These are phyloP conservation scores for Cacoxenus indagator DNA, from an alignment of 2,888 invertebrate species.

Conservation along the genomic window DNA sequence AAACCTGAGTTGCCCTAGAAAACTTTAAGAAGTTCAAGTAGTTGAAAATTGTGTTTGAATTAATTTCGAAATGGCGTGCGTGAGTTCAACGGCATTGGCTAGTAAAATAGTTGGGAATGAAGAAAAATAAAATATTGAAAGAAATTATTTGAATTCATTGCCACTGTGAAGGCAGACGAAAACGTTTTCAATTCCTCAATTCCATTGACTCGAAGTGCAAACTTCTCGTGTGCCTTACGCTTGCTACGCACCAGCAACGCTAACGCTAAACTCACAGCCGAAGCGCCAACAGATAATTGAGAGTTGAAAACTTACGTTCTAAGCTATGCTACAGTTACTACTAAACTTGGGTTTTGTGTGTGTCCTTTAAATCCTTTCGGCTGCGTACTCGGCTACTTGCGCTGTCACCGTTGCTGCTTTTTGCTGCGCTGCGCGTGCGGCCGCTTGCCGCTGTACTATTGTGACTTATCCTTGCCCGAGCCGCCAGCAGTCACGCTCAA, in stretches of 20 bases:
- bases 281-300: background rate
- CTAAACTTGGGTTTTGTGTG: background rate
- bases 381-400: constrained; percentile 15
- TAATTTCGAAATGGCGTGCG: background rate
- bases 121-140: no score
- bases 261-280: background rate
- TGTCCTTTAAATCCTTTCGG: constrained; percentile 19
- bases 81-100: background rate
- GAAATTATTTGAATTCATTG: no score
- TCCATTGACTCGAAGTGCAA: no score
- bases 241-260: background rate
- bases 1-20: constrained; percentile 56
- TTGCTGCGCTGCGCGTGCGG: constrained; percentile 42
- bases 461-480: constrained; percentile 65
- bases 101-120: no score
- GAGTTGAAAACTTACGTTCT: background rate
- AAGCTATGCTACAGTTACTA: background rate
- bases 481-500: constrained; percentile 66
- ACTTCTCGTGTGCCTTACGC: no score
- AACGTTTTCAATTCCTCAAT: no score
- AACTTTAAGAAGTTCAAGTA: background rate
- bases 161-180: no score
- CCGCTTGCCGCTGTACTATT: constrained; percentile 63
- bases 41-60: background rate
- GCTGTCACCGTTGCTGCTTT: background rate